Evolutionary conservation across 2,888 invertebrate genomes (phyloP), one percentile per base, ranked within the genome.

Genomic region (Leptopilina drosophilae): DNA sequence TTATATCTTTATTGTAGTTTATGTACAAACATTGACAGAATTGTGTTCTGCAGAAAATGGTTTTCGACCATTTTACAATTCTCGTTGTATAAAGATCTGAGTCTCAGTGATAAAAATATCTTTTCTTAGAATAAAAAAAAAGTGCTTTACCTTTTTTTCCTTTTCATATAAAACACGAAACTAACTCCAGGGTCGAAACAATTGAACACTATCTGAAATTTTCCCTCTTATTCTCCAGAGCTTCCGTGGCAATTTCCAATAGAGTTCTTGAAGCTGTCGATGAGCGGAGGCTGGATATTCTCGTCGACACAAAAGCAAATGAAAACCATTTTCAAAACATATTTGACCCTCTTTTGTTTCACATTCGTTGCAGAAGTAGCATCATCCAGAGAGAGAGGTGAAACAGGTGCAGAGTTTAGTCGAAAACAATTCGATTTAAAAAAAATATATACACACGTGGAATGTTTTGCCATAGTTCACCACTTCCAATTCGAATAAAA

Each of bases 231-330:
- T 73, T 73, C 56, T 73, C 56, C 40, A 59, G 73, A 73, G 73
- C 56, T 56, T 73, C 73, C n/a, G 26, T 40, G 42, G 40, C 56
- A 59, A 73, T 40, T 73, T 40, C 56, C 56, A 73, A 73, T 40
- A 73, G 73, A 73, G 33, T 59, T 73, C 56, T 14, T 73, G 73
- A n/a, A 40, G 33, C 73, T 73, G 73, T n/a, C 73, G 73, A 73
- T 73, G 73, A 73, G 73, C 26, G 49, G 7, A 69, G 56, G 56
- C 56, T 73, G 40, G 15, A 15, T 59, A 56, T 33, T 9, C 40
- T 73, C 56, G 40, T 73, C 40, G 73, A 40, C 6, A 26, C 56
- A n/a, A 73, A 59, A 59, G 33, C 15, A 6, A 73, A 59, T 73
- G 40, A 73, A 73, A 73, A 73, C 33, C n/a, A 59, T 56, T 73